phyloP scores from a whole-genome alignment of 2,797 vertebrate genomes.

The Syngnathus acus region DNA sequence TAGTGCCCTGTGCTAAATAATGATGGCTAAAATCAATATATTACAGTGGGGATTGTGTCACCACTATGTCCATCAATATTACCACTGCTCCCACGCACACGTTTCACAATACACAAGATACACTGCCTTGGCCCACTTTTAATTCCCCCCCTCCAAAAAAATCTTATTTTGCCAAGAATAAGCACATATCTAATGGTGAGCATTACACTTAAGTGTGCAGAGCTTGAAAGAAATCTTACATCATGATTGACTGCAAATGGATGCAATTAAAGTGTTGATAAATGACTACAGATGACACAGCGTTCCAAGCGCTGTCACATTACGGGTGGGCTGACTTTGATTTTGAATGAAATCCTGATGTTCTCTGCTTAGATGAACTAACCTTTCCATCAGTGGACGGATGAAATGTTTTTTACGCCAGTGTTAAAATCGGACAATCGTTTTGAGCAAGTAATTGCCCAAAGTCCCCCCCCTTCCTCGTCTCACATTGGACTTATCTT shows the following conservation, averaged over 20 bases:
- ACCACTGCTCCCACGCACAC: background rate
- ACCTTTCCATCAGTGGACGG: background rate
- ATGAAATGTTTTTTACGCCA: background rate
- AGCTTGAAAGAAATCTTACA: background rate
- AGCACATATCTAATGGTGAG: background rate
- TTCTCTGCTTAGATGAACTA: background rate
- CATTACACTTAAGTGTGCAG: background rate
- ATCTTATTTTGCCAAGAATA: background rate
- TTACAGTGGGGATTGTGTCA: background rate
- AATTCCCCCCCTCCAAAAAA: background rate
- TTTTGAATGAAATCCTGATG: background rate
- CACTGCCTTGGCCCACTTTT: background rate
- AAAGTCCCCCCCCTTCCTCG: slow-evolving; percentile 16
- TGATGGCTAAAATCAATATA: background rate
- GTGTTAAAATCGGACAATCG: slow-evolving; percentile 32
- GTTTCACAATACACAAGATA: background rate
- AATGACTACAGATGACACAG: background rate
- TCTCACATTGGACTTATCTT: slow-evolving; percentile 58
- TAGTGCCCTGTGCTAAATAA: background rate
- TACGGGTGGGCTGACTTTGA: background rate
- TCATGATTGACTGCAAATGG: background rate
- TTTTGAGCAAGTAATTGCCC: slow-evolving; percentile 11
- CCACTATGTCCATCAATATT: background rate
- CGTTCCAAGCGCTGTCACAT: background rate
- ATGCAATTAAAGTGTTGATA: slow-evolving; percentile 1